These are phyloP conservation scores for Aspidapion aeneum DNA, from an alignment of 2,888 invertebrate species.

Conservation along the genomic window DNA sequence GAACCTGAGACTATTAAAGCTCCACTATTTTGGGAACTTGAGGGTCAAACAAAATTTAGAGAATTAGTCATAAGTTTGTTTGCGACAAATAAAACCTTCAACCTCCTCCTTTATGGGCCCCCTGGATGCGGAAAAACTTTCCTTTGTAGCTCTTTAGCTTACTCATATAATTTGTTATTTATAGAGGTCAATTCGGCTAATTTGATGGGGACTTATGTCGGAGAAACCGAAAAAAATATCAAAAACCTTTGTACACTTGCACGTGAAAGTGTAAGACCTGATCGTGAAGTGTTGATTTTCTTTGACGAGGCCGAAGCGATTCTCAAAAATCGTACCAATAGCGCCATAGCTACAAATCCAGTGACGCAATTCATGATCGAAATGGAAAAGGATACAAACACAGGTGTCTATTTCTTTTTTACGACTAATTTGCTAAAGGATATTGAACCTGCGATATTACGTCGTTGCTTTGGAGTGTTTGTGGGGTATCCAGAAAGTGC, in stretches of 20 bases:
- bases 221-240: slow-evolving; percentile 7
- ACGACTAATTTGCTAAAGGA: not conserved
- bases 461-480: slow-evolving; percentile 5
- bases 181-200: slow-evolving; percentile 6
- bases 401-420: slow-evolving; percentile 1
- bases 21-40: not conserved
- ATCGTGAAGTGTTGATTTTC: not conserved
- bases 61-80: not conserved
- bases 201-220: slow-evolving; percentile 1
- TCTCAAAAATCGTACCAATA: not conserved
- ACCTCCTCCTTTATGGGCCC: not conserved
- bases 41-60: not conserved
- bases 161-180: slow-evolving; percentile 6
- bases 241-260: not conserved
- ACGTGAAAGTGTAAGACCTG: not conserved
- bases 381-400: slow-evolving; percentile 6
- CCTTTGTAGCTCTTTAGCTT: not conserved
- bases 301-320: slow-evolving; percentile 6
- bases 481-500: slow-evolving; percentile 3
- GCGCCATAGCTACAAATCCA: not conserved
- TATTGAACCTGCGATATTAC: not conserved
- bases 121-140: slow-evolving; percentile 3
- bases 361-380: slow-evolving; percentile 6
- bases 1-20: not conserved
- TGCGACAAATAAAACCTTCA: slow-evolving; percentile 3